Percentiles rank a stretch among this genome's conserved stretches.
phyloP scores from a whole-genome alignment of 2,888 invertebrate species.

The Glaucopsyche alexis region DNA sequence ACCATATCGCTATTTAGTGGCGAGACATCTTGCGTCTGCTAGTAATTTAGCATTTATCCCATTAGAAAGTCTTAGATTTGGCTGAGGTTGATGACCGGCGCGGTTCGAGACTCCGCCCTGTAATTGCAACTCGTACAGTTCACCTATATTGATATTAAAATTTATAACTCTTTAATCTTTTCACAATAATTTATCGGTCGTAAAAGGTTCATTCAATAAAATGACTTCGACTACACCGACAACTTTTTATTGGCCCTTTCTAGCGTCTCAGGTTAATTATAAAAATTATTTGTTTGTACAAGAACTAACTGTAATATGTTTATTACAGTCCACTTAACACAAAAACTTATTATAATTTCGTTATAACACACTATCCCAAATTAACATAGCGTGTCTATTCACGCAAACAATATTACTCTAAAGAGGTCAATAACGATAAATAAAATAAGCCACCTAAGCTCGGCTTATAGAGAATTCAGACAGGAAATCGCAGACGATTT shows the following conservation, averaged over 20 bases:
- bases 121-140: slow-evolving; percentile 53
- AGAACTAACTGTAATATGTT: too few species aligned
- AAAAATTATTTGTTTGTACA: too few species aligned
- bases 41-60: slow-evolving; percentile 59
- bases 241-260: background rate
- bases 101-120: slow-evolving; percentile 61
- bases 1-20: slow-evolving; percentile 46
- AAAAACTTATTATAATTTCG: background rate
- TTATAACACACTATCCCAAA: background rate
- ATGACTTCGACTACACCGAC: background rate
- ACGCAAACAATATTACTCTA: too few species aligned
- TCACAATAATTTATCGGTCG: slow-evolving; percentile 31
- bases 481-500: slow-evolving; percentile 60
- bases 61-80: slow-evolving; percentile 75
- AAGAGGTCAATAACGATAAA: slow-evolving; percentile 42
- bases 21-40: slow-evolving; percentile 53
- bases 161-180: slow-evolving; percentile 38
- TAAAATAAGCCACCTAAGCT: slow-evolving; percentile 49
- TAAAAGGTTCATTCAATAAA: slow-evolving; percentile 22
- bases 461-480: slow-evolving; percentile 45
- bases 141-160: slow-evolving; percentile 47
- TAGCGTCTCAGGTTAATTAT: too few species aligned
- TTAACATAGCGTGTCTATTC: slow-evolving; percentile 3
- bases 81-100: slow-evolving; percentile 63
- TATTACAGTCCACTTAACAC: too few species aligned